A percentile compares a stretch with the other conserved stretches of the same genome.
phyloP scores from a whole-genome alignment of 92 coral and sea anemone genomes.

The Pocillopora grandis region DNA sequence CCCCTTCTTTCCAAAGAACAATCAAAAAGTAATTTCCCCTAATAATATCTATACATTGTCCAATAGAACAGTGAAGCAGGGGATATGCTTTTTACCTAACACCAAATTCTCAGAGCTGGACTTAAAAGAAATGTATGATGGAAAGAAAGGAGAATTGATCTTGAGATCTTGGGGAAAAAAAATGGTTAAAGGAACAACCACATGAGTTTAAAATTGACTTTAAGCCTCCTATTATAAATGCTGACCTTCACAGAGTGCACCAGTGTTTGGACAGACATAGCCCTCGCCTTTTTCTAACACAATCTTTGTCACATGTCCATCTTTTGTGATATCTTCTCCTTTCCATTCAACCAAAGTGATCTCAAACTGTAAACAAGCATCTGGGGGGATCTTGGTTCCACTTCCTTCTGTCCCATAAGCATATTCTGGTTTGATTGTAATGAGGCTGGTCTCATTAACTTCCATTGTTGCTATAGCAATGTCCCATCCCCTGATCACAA shows the following conservation, averaged over 20 bases:
- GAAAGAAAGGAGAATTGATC: too few species aligned
- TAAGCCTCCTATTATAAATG: not conserved
- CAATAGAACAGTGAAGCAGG: too few species aligned
- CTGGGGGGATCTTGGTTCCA: conserved; percentile 79
- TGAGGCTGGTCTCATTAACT: conserved; percentile 61
- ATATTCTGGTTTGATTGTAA: conserved; percentile 78
- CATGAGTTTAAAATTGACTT: not conserved
- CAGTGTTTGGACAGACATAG: conserved; percentile 73
- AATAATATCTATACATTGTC: too few species aligned
- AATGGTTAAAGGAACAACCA: not conserved
- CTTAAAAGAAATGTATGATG: too few species aligned
- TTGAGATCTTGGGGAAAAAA: too few species aligned
- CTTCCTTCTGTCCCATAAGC: conserved; percentile 87
- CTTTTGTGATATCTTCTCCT: conserved; percentile 77
- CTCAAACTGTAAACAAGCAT: conserved; percentile 81
- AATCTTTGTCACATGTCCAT: conserved; percentile 78
- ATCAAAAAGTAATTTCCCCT: too few species aligned
- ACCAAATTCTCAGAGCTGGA: too few species aligned
- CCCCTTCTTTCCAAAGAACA: too few species aligned
- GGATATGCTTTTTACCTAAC: too few species aligned
- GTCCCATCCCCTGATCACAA: conserved; percentile 92
- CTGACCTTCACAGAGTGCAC: conserved; percentile 83
- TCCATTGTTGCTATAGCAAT: conserved; percentile 82
- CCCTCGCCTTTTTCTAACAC: conserved; percentile 74
- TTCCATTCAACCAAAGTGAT: conserved; percentile 82